Evolutionary conservation across 2,888 invertebrate species (phyloP), one percentile per base, ranked within the genome.

Genomic region (Sminthurides aquaticus): DNA sequence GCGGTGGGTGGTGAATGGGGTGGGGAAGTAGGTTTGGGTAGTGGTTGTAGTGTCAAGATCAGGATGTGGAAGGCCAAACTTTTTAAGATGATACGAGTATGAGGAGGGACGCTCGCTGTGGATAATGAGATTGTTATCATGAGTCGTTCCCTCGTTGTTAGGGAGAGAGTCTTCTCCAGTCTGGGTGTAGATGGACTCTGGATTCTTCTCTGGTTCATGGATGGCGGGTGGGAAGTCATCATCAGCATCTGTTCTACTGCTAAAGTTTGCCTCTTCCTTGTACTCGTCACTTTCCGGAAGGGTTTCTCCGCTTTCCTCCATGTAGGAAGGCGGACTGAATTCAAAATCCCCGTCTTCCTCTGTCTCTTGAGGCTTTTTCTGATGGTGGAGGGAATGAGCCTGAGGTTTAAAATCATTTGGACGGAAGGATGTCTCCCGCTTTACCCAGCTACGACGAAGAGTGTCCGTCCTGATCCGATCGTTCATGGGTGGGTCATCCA

Each of bases 71-170:
- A 52, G 20, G n/a, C 2, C 52, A 22, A 26, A 26, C 18, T 56
- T 56, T 24, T 56, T 22, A 56, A 26, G 24, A 26, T 56, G 56
- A 25, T 56, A 11, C 25, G 27, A 26, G 26, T 26, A 26, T 11
- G 56, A 25, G 15, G n/a, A 24, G 54, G n/a, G 20, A 20, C 43
- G 28, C 61, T 52, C 60, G 34, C 69, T 69, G 49, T 69, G 64
- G 48, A 67, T 69, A 48, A 68, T 67, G 29, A 67, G 64, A 55
- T 67, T 69, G 49, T 67, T 62, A 26, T 57, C 49, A 48, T 60
- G 24, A 67, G 60, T 68, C 62, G 43, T 54, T 60, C 65, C 49
- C 49, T 61, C 65, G n/a, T 59, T 24, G 49, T 61, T 63, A 24
- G 28, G 49, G 48, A 60, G 18, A 29, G n/a, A 25, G 29, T 58